Conservation (phyloP, 2,797 vertebrate species). For the Brachymystax lenok region DNA sequence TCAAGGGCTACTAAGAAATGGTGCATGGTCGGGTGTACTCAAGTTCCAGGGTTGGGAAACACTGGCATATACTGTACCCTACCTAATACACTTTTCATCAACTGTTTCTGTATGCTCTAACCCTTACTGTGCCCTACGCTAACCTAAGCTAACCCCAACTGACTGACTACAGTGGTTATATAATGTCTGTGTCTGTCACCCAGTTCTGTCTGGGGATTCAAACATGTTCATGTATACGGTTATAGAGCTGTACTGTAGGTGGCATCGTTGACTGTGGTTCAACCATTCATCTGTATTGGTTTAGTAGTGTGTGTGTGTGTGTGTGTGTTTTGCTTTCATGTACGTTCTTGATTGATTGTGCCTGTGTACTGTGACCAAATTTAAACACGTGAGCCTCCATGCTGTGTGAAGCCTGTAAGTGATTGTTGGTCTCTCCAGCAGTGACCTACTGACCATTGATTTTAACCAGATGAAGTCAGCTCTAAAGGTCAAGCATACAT, state of each 20-base stretch:
- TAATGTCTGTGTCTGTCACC: not conserved
- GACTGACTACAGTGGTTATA: not conserved
- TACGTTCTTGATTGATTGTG: not conserved
- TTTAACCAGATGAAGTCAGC: conserved; percentile 1
- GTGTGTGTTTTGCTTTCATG: not conserved
- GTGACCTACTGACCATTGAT: conserved; percentile 41
- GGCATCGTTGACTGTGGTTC: conserved; percentile 61
- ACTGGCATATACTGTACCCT: not conserved
- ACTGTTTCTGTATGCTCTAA: not conserved
- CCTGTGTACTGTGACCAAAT: conserved; percentile 1
- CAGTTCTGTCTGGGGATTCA: not conserved
- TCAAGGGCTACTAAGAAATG: too few relatives aligned
- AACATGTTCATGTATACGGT: not conserved
- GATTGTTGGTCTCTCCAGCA: conserved; percentile 14
- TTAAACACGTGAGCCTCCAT: not conserved
- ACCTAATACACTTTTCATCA: not conserved
- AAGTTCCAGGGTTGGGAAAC: too few relatives aligned
- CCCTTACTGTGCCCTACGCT: not conserved
- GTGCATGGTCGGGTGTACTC: too few relatives aligned
- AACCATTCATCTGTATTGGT: conserved; percentile 8
- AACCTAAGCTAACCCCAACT: not conserved
- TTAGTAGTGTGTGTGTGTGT: conserved; percentile 7
- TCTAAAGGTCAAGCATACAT: conserved; percentile 19
- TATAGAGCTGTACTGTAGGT: conserved; percentile 60
- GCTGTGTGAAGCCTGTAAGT: not conserved